A percentile compares a stretch with the other conserved stretches of the same genome.
phyloP scores from a whole-genome alignment of 2,888 invertebrate genomes.

The Pyrrhosoma nymphula region DNA sequence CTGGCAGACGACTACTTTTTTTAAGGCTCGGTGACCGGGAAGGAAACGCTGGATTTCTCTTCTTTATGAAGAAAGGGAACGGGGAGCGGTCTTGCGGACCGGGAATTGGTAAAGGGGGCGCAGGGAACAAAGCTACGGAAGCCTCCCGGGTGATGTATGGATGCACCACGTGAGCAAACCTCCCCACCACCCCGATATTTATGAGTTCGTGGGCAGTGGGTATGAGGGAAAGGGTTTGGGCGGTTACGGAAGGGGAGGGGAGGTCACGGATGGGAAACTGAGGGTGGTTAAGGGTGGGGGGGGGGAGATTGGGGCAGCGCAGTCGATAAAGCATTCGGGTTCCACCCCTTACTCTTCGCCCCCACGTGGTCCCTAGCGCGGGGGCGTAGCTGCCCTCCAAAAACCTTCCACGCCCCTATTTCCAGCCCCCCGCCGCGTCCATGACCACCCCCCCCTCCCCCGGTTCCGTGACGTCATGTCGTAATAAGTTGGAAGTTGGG shows the following conservation, averaged over 20 bases:
- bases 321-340: conserved; percentile 20
- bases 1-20: neutral
- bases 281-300: neutral
- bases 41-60: neutral
- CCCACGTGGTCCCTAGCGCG: neutral
- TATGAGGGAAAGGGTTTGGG: conserved; percentile 18
- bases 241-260: neutral
- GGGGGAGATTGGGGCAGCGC: neutral
- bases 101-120: neutral
- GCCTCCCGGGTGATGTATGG: conserved; percentile 25
- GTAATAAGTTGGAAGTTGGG: conserved; percentile 36
- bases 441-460: neutral
- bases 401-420: neutral
- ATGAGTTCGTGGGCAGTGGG: neutral
- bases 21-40: neutral
- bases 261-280: conserved; percentile 14
- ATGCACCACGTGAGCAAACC: neutral
- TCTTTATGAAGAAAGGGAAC: neutral
- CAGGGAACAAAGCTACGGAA: conserved; percentile 22
- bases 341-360: neutral
- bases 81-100: neutral
- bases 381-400: neutral
- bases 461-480: neutral
- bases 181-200: neutral
- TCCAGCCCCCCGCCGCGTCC: neutral